Evolutionary conservation across 2,888 invertebrate species (phyloP).

Genomic region (Helleia helle): DNA sequence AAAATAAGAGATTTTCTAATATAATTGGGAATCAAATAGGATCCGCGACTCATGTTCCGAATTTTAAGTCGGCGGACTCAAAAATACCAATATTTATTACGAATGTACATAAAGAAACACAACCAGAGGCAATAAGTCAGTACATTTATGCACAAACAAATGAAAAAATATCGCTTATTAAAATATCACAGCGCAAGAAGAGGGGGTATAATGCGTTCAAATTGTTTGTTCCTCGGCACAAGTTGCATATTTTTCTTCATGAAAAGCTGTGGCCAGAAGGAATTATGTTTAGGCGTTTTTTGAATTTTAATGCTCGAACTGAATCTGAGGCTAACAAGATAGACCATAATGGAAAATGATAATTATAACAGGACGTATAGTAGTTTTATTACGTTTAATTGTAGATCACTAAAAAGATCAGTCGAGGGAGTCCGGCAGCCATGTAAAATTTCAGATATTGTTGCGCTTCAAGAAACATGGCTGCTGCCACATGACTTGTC

Average conservation of each 20-base stretch:
- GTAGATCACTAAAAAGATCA: constrained; percentile 3
- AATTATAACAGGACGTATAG: no score
- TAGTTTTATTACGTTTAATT: no score
- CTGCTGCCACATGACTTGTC: neutral
- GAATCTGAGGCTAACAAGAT: no score
- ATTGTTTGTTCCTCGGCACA: constrained; percentile 3
- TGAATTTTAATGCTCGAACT: constrained; percentile 11
- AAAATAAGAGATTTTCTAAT: neutral
- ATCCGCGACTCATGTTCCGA: no score
- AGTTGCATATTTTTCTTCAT: constrained; percentile 1
- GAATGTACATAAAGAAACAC: constrained; percentile 20
- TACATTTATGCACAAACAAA: constrained; percentile 20
- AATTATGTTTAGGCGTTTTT: constrained; percentile 9
- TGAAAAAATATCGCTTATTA: constrained; percentile 15
- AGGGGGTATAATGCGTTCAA: constrained; percentile 8
- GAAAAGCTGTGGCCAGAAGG: constrained; percentile 11
- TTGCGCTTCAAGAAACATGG: neutral
- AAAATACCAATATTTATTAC: constrained; percentile 23
- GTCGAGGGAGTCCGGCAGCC: no score
- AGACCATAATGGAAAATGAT: no score
- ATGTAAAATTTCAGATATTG: neutral
- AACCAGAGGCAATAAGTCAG: constrained; percentile 17
- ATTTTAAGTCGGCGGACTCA: constrained; percentile 19
- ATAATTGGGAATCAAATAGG: no score
- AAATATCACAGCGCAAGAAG: constrained; percentile 10